A percentile compares a stretch with the other conserved stretches of the same genome.
Evolutionary conservation across 2,888 invertebrate species (phyloP).

Genomic region (Polydesmus complanatus): DNA sequence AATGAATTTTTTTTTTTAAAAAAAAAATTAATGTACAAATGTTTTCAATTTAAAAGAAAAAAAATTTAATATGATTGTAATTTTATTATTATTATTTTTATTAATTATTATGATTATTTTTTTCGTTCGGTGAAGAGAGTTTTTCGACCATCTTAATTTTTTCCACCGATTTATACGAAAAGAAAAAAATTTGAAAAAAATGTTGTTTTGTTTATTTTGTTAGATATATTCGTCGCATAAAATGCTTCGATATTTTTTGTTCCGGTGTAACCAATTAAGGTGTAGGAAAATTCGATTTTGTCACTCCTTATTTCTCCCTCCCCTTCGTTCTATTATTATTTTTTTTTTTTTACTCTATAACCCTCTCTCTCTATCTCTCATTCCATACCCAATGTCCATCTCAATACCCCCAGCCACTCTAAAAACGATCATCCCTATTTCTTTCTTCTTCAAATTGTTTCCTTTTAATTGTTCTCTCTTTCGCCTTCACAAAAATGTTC

Average conservation of each 20-base stretch:
- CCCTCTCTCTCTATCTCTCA: neutral
- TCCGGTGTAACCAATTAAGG: neutral
- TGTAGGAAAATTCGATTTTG: slow-evolving; percentile 1
- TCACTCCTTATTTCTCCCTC: neutral
- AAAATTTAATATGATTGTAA: neutral
- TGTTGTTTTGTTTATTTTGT: neutral
- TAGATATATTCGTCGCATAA: neutral
- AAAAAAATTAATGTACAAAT: neutral
- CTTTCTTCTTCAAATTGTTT: neutral
- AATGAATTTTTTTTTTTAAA: too few species aligned
- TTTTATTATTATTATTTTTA: neutral
- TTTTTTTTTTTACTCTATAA: neutral
- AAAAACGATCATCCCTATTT: neutral
- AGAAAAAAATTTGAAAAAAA: neutral
- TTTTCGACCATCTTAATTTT: neutral
- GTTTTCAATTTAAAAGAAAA: neutral
- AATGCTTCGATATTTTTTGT: neutral
- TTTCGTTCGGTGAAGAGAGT: neutral
- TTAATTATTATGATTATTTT: too few species aligned
- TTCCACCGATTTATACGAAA: neutral
- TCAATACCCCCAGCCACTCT: neutral
- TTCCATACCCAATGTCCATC: neutral
- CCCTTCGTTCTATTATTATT: too few species aligned
- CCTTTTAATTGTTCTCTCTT: too few species aligned
- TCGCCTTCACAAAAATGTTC: neutral